Conservation (phyloP, 2,113 vertebrate species). For the Octodon degus region DNA sequence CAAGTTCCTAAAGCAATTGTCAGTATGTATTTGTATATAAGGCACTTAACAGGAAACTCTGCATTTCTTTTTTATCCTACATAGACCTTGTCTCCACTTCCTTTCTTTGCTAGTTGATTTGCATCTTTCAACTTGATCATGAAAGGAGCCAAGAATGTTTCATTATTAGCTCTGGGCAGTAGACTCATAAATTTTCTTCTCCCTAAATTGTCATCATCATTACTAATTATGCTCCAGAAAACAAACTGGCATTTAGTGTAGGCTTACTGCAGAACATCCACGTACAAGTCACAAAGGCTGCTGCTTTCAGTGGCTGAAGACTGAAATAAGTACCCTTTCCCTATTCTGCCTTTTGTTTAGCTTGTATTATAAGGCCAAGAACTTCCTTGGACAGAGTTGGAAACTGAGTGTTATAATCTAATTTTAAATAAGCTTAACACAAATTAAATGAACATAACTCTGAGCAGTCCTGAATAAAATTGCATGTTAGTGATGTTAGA, state of each 20-base stretch:
- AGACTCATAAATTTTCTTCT: constrained; percentile 63
- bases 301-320: neutral
- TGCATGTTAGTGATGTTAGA: constrained; percentile 61
- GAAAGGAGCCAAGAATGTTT: constrained; percentile 58
- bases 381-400: constrained; percentile 39
- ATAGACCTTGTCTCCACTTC: neutral
- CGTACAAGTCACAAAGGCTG: neutral
- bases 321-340: neutral
- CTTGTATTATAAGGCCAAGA: neutral
- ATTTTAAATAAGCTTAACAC: constrained; percentile 69
- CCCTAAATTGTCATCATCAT: constrained; percentile 69
- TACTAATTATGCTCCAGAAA: constrained; percentile 65
- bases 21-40: neutral
- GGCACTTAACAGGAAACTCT: neutral
- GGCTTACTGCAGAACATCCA: neutral
- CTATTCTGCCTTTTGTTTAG: neutral
- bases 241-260: constrained; percentile 9
- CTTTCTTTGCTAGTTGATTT: neutral
- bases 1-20: neutral
- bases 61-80: neutral
- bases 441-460: constrained; percentile 67
- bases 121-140: neutral
- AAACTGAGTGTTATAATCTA: constrained; percentile 42
- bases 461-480: constrained; percentile 56
- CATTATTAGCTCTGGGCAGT: constrained; percentile 30